phyloP scores from a whole-genome alignment of 2,888 invertebrate species.

The Hymenopus coronatus region DNA sequence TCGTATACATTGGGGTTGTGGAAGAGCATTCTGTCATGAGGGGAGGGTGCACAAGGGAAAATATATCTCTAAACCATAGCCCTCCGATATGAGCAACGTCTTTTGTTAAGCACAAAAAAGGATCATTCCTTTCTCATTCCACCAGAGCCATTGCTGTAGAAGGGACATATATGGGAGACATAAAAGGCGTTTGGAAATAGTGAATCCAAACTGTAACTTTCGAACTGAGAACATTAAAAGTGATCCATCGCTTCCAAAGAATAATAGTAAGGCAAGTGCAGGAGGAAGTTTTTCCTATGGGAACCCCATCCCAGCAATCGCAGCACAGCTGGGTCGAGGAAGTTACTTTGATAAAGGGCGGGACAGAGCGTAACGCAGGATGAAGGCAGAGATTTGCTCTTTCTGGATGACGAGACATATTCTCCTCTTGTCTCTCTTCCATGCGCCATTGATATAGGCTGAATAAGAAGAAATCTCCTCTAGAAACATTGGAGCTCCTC shows the following conservation, averaged over 20 bases:
- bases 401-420: too few relatives aligned
- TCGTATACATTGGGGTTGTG: background rate
- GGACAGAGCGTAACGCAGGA: background rate
- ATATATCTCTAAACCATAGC: background rate
- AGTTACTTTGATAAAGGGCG: background rate
- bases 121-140: background rate
- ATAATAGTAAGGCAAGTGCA: background rate
- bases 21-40: background rate
- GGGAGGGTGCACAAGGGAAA: background rate
- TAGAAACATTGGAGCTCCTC: too few relatives aligned
- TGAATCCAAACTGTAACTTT: background rate
- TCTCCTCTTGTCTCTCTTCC: too few relatives aligned
- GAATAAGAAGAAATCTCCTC: too few relatives aligned
- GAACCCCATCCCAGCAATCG: background rate
- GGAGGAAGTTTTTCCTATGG: background rate
- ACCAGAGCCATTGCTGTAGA: background rate
- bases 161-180: background rate
- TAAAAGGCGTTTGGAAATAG: background rate
- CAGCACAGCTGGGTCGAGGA: slow-evolving; percentile 6
- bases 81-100: background rate
- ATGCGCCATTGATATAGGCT: too few relatives aligned
- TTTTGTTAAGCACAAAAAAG: slow-evolving; percentile 1
- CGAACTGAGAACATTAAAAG: background rate
- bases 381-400: background rate
- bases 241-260: slow-evolving; percentile 5